A percentile compares a stretch with the other conserved stretches of the same genome.
These are phyloP conservation scores for Lerista edwardsae DNA, from an alignment of 2,797 vertebrate genomes.

Conservation along the genomic window DNA sequence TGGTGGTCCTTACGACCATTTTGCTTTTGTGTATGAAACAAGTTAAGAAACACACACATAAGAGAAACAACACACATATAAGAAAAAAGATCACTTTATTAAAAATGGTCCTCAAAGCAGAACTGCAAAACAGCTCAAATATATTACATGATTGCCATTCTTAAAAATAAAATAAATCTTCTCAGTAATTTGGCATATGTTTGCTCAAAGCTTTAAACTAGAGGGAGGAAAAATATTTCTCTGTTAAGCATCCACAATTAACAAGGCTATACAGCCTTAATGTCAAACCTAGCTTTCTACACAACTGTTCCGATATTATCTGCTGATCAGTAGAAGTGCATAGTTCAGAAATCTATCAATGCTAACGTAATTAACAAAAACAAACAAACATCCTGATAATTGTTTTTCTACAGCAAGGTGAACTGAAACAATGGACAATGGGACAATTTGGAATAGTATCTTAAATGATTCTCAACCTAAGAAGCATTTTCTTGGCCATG, in stretches of 20 bases:
- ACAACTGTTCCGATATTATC: background rate
- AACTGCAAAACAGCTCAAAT: constrained; percentile 14
- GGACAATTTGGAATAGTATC: background rate
- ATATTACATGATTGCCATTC: constrained; percentile 4
- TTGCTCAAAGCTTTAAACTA: constrained; percentile 1
- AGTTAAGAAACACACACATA: background rate
- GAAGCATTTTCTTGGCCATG: background rate
- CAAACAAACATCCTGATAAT: background rate
- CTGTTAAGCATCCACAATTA: background rate
- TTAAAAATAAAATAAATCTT: constrained; percentile 54
- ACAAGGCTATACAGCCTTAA: background rate
- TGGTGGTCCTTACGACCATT: background rate
- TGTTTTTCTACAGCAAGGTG: background rate
- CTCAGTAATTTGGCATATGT: constrained; percentile 15
- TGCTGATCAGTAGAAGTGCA: constrained; percentile 26
- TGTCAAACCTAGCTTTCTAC: constrained; percentile 11
- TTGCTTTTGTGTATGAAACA: background rate
- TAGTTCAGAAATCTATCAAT: background rate
- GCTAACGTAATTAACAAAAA: constrained; percentile 18
- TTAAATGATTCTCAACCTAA: background rate
- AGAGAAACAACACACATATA: background rate
- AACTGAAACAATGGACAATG: background rate
- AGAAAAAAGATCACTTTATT: constrained; percentile 32
- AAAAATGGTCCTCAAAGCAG: constrained; percentile 10
- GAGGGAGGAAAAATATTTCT: constrained; percentile 22